Percentiles rank a stretch among this genome's conserved stretches.
phyloP scores from a whole-genome alignment of 64 coral and sea anemone species.

The Hydrozoanthus tunicans region DNA sequence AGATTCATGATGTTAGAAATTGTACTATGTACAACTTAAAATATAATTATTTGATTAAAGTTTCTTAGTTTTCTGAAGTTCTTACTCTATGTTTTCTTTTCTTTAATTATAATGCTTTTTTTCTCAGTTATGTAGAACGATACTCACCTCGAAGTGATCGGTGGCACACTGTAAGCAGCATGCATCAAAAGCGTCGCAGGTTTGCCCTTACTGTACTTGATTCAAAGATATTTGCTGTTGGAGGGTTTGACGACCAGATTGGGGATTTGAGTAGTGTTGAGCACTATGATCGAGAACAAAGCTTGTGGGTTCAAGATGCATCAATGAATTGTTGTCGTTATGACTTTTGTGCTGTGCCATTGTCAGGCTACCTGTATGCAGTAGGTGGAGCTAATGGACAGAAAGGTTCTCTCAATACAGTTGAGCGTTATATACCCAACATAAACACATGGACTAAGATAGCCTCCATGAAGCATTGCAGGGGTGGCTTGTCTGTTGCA shows the following conservation, averaged over 20 bases:
- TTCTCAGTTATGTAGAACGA: slow-evolving; percentile 73
- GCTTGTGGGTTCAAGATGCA: slow-evolving; percentile 76
- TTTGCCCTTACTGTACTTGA: slow-evolving; percentile 85
- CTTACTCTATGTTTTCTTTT: no score
- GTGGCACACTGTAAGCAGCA: slow-evolving; percentile 81
- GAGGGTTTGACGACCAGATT: slow-evolving; percentile 94
- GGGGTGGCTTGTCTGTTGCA: slow-evolving; percentile 87
- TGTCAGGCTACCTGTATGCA: slow-evolving; percentile 91
- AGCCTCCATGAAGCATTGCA: slow-evolving; percentile 82
- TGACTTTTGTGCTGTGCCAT: slow-evolving; percentile 86
- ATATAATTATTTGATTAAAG: no score
- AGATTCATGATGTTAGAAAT: no score
- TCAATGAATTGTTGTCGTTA: slow-evolving; percentile 84
- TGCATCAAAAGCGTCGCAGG: slow-evolving; percentile 83
- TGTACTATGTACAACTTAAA: no score
- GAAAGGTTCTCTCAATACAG: slow-evolving; percentile 83
- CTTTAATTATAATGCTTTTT: no score
- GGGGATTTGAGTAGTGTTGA: slow-evolving; percentile 85
- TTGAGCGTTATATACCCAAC: slow-evolving; percentile 86
- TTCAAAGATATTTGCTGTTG: slow-evolving; percentile 82
- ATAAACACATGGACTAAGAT: slow-evolving; percentile 82
- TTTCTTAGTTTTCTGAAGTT: no score
- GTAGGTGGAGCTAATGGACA: slow-evolving; percentile 92
- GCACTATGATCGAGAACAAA: slow-evolving; percentile 65
- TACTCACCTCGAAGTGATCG: slow-evolving; percentile 79